These are phyloP conservation scores for Chromis chromis DNA, from an alignment of 2,797 vertebrate species.

Conservation along the genomic window DNA sequence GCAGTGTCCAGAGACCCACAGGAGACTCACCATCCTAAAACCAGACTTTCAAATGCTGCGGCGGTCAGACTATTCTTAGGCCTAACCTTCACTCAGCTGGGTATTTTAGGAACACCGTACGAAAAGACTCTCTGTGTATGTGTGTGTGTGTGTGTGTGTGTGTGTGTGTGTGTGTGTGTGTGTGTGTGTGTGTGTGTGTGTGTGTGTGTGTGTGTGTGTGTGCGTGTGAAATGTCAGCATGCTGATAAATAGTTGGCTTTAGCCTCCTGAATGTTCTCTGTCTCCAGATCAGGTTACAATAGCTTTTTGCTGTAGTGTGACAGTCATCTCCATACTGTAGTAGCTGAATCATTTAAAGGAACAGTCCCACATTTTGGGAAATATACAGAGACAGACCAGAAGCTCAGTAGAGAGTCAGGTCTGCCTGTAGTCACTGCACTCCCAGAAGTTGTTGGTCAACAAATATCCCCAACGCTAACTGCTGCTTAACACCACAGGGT, in stretches of 20 bases:
- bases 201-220: conserved; percentile 8
- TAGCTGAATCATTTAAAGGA: conserved; percentile 2
- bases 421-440: too few species aligned
- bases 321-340: background rate
- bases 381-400: too few species aligned
- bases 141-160: conserved; percentile 9
- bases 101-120: conserved; percentile 50
- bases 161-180: conserved; percentile 8
- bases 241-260: conserved; percentile 37
- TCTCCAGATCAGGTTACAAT: conserved; percentile 56
- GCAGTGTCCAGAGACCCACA: background rate
- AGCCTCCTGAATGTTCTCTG: conserved; percentile 24
- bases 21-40: background rate
- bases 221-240: conserved; percentile 58
- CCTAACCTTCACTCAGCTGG: conserved; percentile 62
- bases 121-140: background rate
- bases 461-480: too few species aligned
- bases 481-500: too few species aligned
- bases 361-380: background rate
- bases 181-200: background rate
- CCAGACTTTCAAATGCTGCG: conserved; percentile 61
- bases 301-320: conserved; percentile 19
- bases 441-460: too few species aligned
- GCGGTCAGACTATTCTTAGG: conserved; percentile 80
- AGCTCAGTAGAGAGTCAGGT: background rate